Evolutionary conservation across 1,140 invertebrate species (phyloP), one percentile per base, ranked within the genome.

Genomic region (Heterodera schachtii): DNA sequence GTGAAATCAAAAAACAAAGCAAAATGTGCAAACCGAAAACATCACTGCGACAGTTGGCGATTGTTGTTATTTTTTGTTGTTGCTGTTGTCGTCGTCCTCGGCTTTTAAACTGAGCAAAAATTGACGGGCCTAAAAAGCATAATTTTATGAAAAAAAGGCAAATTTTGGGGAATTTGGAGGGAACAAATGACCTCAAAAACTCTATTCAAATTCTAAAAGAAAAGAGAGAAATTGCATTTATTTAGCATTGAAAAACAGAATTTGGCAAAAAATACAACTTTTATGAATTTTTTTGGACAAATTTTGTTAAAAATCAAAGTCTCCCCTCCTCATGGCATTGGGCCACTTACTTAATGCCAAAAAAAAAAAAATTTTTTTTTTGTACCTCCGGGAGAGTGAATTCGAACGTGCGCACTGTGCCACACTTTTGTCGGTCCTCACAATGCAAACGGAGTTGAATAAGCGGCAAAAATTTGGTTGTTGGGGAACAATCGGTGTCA

Each of bases 401-500:
- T 19, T 57, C 57, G 69, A 82, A 46, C 8, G 47, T 46, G 41
- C 52, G 31, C 41, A 69, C 52, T 64, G 19, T 31, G 11, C 13
- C 44, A 44, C 46, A 47, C 49, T 60, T 60, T 70, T 76, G 67
- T 19, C 75, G 19, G 8, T 79, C 49, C 9, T 67, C 69, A 19
- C 69, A 71, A 41, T 71, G 11, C 75, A 77, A 19, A 19, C 74
- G 60, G 44, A 64, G 2, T 67, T 64, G 57, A 9, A 77, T 60
- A 16, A 77, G 44, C 41, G 31, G 66, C 7, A 66, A n/a, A 60
- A 77, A 67, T 64, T 64, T 71, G 69, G 31, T 71, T 5, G 69
- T 71, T 47, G 81, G 31, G 31, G 31, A 82, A 16, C 73, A 81
- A 43, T 75, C 73, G 2, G 73, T 80, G 6, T 64, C 75, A 19